Conservation (phyloP, 2,888 invertebrate species). For the Cactoblastis cactorum region DNA sequence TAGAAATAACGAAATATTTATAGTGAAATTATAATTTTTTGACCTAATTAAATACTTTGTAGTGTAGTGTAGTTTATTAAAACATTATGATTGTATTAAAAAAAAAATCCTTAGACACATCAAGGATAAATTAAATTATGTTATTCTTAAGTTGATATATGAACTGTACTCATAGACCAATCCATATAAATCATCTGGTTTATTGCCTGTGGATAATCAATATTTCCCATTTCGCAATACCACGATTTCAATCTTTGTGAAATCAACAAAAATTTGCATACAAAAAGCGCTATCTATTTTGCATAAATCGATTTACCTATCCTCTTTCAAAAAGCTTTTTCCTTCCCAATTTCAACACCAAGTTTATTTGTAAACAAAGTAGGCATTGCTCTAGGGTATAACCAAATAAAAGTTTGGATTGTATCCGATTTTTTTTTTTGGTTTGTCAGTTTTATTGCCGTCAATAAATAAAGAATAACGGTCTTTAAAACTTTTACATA, state of each 20-base stretch:
- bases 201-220: slow-evolving; percentile 55
- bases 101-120: not conserved
- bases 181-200: slow-evolving; percentile 36
- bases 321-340: slow-evolving; percentile 73
- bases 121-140: not conserved
- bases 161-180: slow-evolving; percentile 21
- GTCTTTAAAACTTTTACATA: slow-evolving; percentile 24
- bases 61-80: no score
- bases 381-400: slow-evolving; percentile 73
- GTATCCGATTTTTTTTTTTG: slow-evolving; percentile 56
- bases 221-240: slow-evolving; percentile 66
- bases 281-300: slow-evolving; percentile 76
- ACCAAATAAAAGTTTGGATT: slow-evolving; percentile 69
- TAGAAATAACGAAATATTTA: no score
- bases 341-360: slow-evolving; percentile 70
- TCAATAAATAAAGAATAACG: slow-evolving; percentile 38
- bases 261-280: slow-evolving; percentile 77
- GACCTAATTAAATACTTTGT: no score
- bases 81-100: no score
- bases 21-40: no score
- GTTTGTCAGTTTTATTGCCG: slow-evolving; percentile 40
- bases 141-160: not conserved
- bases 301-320: slow-evolving; percentile 78
- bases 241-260: slow-evolving; percentile 73
- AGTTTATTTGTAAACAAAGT: slow-evolving; percentile 77